A percentile compares a stretch with the other conserved stretches of the same genome.
Conservation (phyloP, 2,888 invertebrate species). For the Dascillus cervinus region DNA sequence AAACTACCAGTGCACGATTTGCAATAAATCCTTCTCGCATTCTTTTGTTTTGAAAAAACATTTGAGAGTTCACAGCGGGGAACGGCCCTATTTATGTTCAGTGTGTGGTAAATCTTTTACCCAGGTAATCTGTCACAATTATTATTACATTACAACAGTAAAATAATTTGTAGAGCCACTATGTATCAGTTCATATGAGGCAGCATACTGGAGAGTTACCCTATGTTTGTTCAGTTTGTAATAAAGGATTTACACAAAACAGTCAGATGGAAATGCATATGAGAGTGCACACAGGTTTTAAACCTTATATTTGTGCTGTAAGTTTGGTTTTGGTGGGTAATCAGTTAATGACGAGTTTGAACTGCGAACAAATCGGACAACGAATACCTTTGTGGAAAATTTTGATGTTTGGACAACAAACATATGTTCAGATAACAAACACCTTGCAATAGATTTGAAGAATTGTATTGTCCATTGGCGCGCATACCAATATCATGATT, state of each 20-base stretch:
- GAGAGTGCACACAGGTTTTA: constrained; percentile 31
- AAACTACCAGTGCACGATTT: constrained; percentile 29
- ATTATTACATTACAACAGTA: too few relatives aligned
- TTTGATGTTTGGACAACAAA: too few relatives aligned
- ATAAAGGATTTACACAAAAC: constrained; percentile 31
- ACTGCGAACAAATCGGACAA: too few relatives aligned
- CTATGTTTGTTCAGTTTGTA: constrained; percentile 27
- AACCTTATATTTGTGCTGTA: constrained; percentile 32
- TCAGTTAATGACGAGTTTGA: too few relatives aligned
- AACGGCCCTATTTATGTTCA: constrained; percentile 29
- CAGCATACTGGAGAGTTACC: constrained; percentile 35
- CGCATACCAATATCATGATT: too few relatives aligned
- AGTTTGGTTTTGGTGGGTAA: too few relatives aligned
- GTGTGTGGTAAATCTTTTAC: constrained; percentile 33
- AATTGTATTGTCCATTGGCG: too few relatives aligned
- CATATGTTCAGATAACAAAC: too few relatives aligned
- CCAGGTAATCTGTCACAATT: constrained; percentile 27
- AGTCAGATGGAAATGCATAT: constrained; percentile 32
- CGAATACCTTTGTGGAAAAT: too few relatives aligned
- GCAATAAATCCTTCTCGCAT: constrained; percentile 31
- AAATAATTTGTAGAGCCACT: constrained; percentile 29
- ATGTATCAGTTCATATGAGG: constrained; percentile 33
- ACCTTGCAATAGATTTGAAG: too few relatives aligned
- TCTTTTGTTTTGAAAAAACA: constrained; percentile 34
- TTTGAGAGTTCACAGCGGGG: constrained; percentile 30